These are phyloP conservation scores for Copsychus sechellarum DNA, from an alignment of 2,113 vertebrate genomes.

Conservation along the genomic window DNA sequence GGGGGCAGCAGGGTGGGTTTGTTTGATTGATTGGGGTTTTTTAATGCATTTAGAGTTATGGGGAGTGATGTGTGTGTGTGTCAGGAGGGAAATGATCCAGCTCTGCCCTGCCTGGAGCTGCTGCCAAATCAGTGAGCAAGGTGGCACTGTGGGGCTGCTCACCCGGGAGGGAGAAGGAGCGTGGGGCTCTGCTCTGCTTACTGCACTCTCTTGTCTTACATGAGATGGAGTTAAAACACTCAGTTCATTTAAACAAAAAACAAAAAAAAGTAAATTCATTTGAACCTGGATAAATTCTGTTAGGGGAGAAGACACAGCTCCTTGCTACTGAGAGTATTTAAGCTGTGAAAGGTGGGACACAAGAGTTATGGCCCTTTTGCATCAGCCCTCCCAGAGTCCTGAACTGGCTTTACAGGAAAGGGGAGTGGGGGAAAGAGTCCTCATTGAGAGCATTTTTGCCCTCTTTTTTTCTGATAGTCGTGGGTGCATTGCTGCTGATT, in stretches of 20 bases:
- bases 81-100: rapidly evolving
- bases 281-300: background rate
- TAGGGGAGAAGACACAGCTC: background rate
- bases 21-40: background rate
- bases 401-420: background rate
- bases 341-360: background rate
- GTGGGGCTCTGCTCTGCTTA: background rate
- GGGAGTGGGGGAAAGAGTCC: background rate
- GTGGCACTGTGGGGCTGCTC: background rate
- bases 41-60: rapidly evolving
- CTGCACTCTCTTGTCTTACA: background rate
- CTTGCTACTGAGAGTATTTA: background rate
- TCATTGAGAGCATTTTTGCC: background rate
- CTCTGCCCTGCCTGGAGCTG: background rate
- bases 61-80: background rate
- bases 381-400: background rate
- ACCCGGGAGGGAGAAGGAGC: background rate
- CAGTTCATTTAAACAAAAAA: rapidly evolving
- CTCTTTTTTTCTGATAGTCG: background rate
- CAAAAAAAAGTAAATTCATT: background rate
- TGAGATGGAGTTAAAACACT: background rate
- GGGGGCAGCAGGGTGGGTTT: rapidly evolving
- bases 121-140: background rate
- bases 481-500: background rate
- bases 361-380: background rate